Base-by-base conservation (phyloP, 2,888 invertebrate species). In the Panzeria rudis region DNA sequence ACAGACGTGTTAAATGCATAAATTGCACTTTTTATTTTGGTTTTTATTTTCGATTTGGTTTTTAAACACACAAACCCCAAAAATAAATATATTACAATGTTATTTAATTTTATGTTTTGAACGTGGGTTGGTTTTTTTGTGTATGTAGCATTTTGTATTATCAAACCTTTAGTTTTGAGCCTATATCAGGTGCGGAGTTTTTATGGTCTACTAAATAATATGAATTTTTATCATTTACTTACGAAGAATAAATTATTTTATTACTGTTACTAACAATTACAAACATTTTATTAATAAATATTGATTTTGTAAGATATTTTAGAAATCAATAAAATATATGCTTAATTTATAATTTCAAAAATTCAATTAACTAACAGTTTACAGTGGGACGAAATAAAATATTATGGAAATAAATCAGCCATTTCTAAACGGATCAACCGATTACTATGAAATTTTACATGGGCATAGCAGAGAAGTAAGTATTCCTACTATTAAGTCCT, bases 1-100 rank as follows among this genome's bases (percentile, higher is more conserved):
- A 82, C 54, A 50, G 38, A 82, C 54, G 82, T 82, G 82, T 82
- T 71, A 82, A 82, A 76, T 76, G 32, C 66, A 73, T 56, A 64
- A 76, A 76, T 62, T 76, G 69, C 66, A 69, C 29, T 72, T 56
- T 69, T 68, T 71, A 32, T 47, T 62, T n/a, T 20, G 8, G 15
- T 66, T 56, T 54, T 9, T n/a, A 50, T 62, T 35, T 62, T 61
- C 38, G 29, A 44, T 66, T 56, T 17, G 29, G 3, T 11, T 29
- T 29, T 56, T 15, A 54, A 25, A 54, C 41, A 50, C 50, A 50
- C 17, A 50, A 54, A 41, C n/a, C 52, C 47, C 23, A 20, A 71
- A 56, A 41, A 47, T 41, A 23, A 11, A 11, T 15, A 7, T 41
- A 41, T 56, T 71, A 29, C 38, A 64, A 47, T 62, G 69, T 47